Conservation (phyloP, 2,888 invertebrate species). For the Catocala nupta region DNA sequence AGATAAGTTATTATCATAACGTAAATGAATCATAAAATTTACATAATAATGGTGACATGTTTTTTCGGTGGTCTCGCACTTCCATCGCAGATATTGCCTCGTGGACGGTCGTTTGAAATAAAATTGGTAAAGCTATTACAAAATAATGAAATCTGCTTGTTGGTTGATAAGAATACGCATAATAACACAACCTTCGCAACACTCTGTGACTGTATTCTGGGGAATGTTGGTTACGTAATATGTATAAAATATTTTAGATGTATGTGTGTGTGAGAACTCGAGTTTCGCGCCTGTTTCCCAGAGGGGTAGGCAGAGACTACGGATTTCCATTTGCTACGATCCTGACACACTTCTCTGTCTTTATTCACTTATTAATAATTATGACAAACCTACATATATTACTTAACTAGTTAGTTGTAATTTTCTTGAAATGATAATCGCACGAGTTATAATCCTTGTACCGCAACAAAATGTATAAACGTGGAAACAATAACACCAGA, state of each 20-base stretch:
- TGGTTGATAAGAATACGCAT: background rate
- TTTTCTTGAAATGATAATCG: too few relatives aligned
- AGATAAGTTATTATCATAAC: background rate
- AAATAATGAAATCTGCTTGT: background rate
- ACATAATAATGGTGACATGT: background rate
- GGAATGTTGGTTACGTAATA: background rate
- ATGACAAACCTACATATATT: too few relatives aligned
- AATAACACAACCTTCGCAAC: background rate
- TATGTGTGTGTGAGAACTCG: too few relatives aligned
- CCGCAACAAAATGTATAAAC: too few relatives aligned
- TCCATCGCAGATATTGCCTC: background rate
- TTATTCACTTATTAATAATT: too few relatives aligned
- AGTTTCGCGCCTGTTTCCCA: too few relatives aligned
- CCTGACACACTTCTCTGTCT: too few relatives aligned
- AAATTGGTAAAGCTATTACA: conserved; percentile 1
- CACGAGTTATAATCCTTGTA: too few relatives aligned
- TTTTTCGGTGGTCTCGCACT: background rate
- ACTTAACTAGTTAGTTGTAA: too few relatives aligned
- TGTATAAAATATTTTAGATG: background rate
- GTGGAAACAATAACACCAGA: too few relatives aligned
- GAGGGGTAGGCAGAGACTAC: too few relatives aligned
- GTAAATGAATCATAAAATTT: background rate
- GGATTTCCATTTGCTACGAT: too few relatives aligned
- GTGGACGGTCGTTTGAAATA: background rate
- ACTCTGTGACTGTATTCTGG: background rate